Evolutionary conservation across 2,113 vertebrate genomes (phyloP), one percentile per base, ranked within the genome.

Genomic region (Heterochromis multidens): DNA sequence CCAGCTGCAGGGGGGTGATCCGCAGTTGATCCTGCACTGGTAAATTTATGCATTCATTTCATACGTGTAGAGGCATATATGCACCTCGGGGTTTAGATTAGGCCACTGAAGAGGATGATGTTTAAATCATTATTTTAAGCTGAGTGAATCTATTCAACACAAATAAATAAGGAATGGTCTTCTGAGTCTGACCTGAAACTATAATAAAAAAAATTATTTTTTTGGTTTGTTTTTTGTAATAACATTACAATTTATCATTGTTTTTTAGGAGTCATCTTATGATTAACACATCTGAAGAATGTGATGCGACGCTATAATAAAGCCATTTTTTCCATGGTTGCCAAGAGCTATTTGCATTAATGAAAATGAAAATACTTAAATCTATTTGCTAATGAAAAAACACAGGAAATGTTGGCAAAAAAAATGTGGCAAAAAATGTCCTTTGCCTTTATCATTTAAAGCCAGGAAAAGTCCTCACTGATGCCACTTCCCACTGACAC

Each of bases 1-100:
- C 57, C 72, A 74, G 27, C 61, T 85, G 61, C 16, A 33, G 61
- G 8, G 29, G 27, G 21, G 16, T 56, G 77, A 87, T 80, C 59
- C 54, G 21, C 40, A 87, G 46, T 33, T 82, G 35, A 82, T 43
- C 59, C 29, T 74, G 37, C 27, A 63, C 79, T 49, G 9, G 14
- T 70, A 70, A 43, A 72, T 49, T 49, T 72, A 49, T 72, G 25
- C 23, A 72, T 72, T 49, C 6, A 70, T 72, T 29, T 49, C 65
- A 19, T 29, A 49, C 49, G 65, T 46, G 40, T 8, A 21, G 40
- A 72, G 65, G 25, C 65, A 7, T 59, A 61, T 25, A n/a, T 60
- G 1, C 56, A 56, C 33, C 54, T 54, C 17, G 1, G 23, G 59
- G 23, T 52, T 72, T 3, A 49, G 21, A 67, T 65, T 29, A 67